Conservation (phyloP, 2,797 vertebrate genomes). For the Squalus acanthias region DNA sequence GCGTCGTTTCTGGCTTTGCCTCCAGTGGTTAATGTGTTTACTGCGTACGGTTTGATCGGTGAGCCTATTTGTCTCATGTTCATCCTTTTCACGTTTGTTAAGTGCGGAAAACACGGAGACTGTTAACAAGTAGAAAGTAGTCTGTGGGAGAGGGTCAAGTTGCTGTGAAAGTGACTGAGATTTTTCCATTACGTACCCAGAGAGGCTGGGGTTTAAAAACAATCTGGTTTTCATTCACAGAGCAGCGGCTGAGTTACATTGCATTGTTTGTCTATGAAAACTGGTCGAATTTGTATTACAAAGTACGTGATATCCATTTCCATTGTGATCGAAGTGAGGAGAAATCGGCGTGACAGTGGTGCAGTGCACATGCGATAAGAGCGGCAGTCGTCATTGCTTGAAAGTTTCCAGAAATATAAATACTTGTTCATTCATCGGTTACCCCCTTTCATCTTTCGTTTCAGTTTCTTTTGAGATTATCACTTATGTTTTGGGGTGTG, state of each 20-base stretch:
- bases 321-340: not conserved
- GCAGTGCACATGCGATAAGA: not conserved
- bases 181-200: slow-evolving; percentile 32
- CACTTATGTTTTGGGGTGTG: not conserved
- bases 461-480: not conserved
- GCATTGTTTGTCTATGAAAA: not conserved
- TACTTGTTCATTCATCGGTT: not conserved
- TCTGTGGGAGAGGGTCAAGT: slow-evolving; percentile 24
- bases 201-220: slow-evolving; percentile 24
- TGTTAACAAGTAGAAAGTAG: not conserved
- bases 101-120: not conserved
- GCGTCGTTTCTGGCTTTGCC: not conserved
- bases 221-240: slow-evolving; percentile 33
- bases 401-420: not conserved
- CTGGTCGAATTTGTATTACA: not conserved
- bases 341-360: not conserved
- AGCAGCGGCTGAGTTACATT: not conserved
- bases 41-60: not conserved
- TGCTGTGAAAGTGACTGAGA: slow-evolving; percentile 25
- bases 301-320: not conserved
- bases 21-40: not conserved
- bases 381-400: not conserved
- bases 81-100: slow-evolving; percentile 9
- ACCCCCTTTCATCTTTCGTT: not conserved
- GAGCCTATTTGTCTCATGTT: not conserved